A percentile compares a stretch with the other conserved stretches of the same genome.
phyloP scores from a whole-genome alignment of 2,797 vertebrate genomes.

The Crocidura indochinensis region DNA sequence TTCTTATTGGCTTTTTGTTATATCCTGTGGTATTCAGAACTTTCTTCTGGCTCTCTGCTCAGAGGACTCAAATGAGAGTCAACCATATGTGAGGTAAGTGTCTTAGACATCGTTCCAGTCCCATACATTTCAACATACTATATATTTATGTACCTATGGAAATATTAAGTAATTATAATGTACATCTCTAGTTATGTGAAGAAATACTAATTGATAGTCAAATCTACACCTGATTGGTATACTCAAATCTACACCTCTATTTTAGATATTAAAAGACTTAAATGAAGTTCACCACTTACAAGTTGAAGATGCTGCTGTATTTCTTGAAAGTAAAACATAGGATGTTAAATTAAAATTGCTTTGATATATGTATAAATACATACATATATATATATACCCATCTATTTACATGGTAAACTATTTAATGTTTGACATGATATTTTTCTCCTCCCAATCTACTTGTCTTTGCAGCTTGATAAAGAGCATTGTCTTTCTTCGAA shows the following conservation, averaged over 20 bases:
- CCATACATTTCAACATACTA: slow-evolving; percentile 39
- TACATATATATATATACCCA: too few species aligned
- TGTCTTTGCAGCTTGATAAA: background rate
- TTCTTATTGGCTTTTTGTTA: too few species aligned
- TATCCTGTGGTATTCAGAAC: too few species aligned
- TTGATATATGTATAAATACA: background rate
- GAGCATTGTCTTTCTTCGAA: background rate
- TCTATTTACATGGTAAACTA: background rate
- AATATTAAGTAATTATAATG: background rate
- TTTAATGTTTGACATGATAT: background rate
- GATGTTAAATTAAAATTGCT: slow-evolving; percentile 23
- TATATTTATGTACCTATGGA: background rate
- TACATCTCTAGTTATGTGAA: background rate
- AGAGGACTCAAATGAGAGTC: background rate
- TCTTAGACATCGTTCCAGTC: too few species aligned
- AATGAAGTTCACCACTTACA: slow-evolving; percentile 5
- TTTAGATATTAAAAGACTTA: slow-evolving; percentile 1
- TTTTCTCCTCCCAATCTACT: background rate
- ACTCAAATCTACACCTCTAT: background rate
- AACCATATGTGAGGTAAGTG: too few species aligned
- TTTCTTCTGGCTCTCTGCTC: too few species aligned
- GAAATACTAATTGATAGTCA: background rate
- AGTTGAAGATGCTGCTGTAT: slow-evolving; percentile 10
- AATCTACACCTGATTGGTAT: background rate
- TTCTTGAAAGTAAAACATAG: background rate